Conservation (phyloP, 2,113 vertebrate genomes). For the Crotophaga sulcirostris region DNA sequence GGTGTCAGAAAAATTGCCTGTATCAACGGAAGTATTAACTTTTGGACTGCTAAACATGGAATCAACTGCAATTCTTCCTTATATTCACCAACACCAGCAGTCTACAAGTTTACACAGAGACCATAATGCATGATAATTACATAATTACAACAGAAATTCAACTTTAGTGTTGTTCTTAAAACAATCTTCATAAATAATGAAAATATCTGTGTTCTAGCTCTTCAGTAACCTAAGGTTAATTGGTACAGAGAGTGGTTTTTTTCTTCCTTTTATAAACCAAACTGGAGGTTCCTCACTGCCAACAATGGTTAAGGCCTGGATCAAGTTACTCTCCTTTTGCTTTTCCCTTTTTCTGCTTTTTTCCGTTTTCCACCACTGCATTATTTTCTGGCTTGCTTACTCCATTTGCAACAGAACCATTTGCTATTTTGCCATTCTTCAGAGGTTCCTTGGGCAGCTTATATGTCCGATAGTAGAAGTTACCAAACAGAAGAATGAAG, state of each 20-base stretch:
- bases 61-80: conserved; percentile 69
- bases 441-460: conserved; percentile 84
- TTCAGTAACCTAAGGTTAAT: conserved; percentile 76
- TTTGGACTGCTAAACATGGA: conserved; percentile 63
- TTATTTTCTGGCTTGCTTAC: conserved; percentile 85
- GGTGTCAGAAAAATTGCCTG: conserved; percentile 67
- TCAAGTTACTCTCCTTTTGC: conserved; percentile 91
- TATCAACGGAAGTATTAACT: conserved; percentile 56
- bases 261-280: conserved; percentile 64
- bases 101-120: conserved; percentile 77
- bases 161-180: conserved; percentile 73
- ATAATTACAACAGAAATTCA: conserved; percentile 76
- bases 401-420: conserved; percentile 81
- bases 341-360: conserved; percentile 91
- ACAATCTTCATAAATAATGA: conserved; percentile 82
- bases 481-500: conserved; percentile 95
- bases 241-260: conserved; percentile 67
- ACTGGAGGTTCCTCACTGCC: conserved; percentile 71
- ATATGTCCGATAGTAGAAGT: conserved; percentile 99
- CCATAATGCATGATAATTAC: conserved; percentile 70
- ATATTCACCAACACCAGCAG: conserved; percentile 76
- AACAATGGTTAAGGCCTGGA: conserved; percentile 74
- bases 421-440: conserved; percentile 84
- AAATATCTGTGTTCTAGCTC: conserved; percentile 71
- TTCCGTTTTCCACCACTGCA: conserved; percentile 81